Percentiles rank a stretch among this genome's conserved stretches.
Evolutionary conservation across 2,797 vertebrate genomes (phyloP).

Genomic region (Gouania willdenowi): DNA sequence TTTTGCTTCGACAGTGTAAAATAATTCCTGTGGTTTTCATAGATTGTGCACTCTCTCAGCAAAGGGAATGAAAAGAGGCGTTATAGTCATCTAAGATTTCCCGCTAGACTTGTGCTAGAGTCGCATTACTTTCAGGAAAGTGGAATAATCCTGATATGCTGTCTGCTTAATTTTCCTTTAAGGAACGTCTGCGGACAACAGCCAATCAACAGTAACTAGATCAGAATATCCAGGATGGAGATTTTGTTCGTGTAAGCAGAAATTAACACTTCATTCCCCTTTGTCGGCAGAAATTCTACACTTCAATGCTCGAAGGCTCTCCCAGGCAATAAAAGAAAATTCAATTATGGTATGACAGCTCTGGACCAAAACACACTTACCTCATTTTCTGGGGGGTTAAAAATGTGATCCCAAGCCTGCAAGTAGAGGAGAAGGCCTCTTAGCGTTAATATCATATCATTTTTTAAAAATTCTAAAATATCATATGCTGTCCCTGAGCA

Average conservation of each 20-base stretch:
- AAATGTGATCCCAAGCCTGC: constrained; percentile 37
- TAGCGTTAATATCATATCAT: constrained; percentile 14
- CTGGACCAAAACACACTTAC: constrained; percentile 68
- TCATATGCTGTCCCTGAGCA: constrained; percentile 4
- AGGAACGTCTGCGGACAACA: constrained; percentile 71
- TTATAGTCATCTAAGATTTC: constrained; percentile 76
- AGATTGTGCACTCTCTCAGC: constrained; percentile 61
- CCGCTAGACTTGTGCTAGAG: constrained; percentile 64
- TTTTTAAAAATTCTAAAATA: too few relatives aligned
- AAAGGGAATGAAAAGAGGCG: constrained; percentile 63
- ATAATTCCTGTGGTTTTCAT: constrained; percentile 70
- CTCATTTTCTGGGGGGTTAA: constrained; percentile 53
- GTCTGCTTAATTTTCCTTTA: constrained; percentile 72
- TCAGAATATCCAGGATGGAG: constrained; percentile 60
- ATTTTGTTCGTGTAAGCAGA: constrained; percentile 84
- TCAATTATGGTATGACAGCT: constrained; percentile 60
- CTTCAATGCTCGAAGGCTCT: constrained; percentile 60
- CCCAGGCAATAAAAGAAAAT: constrained; percentile 64
- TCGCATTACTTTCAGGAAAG: constrained; percentile 72
- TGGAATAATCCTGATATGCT: constrained; percentile 59
- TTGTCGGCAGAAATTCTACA: constrained; percentile 83
- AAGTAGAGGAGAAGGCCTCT: constrained; percentile 28
- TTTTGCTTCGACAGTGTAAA: constrained; percentile 85
- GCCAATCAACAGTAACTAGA: constrained; percentile 77
- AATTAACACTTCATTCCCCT: constrained; percentile 84